Evolutionary conservation across 1,140 invertebrate genomes (phyloP).

Genomic region (Tenebrio molitor): DNA sequence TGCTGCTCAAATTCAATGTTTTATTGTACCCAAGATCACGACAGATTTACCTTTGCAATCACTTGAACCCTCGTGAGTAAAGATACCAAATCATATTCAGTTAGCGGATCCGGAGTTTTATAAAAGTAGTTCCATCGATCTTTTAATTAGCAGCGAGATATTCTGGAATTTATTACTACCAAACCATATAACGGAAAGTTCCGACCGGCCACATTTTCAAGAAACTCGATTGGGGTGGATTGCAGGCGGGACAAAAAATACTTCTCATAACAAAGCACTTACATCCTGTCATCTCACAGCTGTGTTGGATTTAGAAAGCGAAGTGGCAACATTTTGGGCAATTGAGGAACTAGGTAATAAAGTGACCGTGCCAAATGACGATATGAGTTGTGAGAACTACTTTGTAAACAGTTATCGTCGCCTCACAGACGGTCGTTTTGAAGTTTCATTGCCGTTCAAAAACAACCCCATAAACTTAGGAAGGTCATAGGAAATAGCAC

Average conservation of each 20-base stretch:
- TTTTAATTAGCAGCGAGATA: slow-evolving; percentile 1
- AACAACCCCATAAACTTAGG: background rate
- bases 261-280: background rate
- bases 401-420: slow-evolving; percentile 18
- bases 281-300: slow-evolving; percentile 1
- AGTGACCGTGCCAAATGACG: background rate
- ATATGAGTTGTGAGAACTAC: slow-evolving; percentile 9
- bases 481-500: background rate
- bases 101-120: slow-evolving; percentile 18
- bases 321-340: slow-evolving; percentile 26
- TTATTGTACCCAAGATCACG: background rate
- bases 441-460: slow-evolving; percentile 9
- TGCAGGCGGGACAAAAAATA: background rate
- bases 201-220: background rate
- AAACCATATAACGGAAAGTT: background rate
- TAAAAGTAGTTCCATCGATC: background rate
- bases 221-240: slow-evolving; percentile 24
- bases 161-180: slow-evolving; percentile 4
- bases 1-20: background rate
- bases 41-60: background rate
- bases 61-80: background rate
- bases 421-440: background rate
- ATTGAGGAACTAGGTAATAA: slow-evolving; percentile 8
- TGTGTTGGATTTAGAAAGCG: background rate
- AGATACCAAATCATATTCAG: slow-evolving; percentile 11